phyloP scores from a whole-genome alignment of 2,113 vertebrate species.

The Calonectris borealis region DNA sequence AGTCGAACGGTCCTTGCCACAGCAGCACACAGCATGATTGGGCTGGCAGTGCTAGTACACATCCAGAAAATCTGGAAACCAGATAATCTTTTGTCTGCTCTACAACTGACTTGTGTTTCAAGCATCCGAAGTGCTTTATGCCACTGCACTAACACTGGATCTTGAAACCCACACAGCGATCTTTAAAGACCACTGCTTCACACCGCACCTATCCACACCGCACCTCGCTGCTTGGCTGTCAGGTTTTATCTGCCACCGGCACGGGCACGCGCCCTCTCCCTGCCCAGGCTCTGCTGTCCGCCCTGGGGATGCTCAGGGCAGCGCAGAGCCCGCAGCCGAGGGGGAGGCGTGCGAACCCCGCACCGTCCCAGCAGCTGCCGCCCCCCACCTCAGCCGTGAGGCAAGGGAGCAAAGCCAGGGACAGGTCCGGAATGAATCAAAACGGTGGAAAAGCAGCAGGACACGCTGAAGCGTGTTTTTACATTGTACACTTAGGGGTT shows the following conservation, averaged over 20 bases:
- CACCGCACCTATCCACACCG: fast-evolving
- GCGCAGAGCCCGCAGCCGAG: fast-evolving
- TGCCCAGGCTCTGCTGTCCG: background rate
- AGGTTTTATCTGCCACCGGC: background rate
- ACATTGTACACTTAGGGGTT: background rate
- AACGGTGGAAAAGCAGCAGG: background rate
- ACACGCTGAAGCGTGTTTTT: fast-evolving
- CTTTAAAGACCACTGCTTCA: background rate
- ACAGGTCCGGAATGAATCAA: background rate
- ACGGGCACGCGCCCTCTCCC: fast-evolving
- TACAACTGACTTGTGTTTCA: background rate
- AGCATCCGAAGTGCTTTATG: background rate
- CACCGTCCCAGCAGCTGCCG: background rate
- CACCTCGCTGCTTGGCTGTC: background rate
- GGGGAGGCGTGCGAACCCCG: fast-evolving
- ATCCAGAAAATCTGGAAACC: background rate
- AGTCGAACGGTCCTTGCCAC: background rate
- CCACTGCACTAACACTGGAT: background rate
- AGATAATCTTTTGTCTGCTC: background rate
- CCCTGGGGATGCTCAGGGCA: background rate
- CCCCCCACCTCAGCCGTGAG: background rate
- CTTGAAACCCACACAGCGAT: background rate
- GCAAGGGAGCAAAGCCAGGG: background rate
- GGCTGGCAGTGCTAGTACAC: background rate
- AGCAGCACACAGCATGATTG: background rate